Evolutionary conservation across 30 jellyfish, hydroid and myxozoan genomes (phyloP), one percentile per base, ranked within the genome.

Genomic region (Sanderia malayensis): DNA sequence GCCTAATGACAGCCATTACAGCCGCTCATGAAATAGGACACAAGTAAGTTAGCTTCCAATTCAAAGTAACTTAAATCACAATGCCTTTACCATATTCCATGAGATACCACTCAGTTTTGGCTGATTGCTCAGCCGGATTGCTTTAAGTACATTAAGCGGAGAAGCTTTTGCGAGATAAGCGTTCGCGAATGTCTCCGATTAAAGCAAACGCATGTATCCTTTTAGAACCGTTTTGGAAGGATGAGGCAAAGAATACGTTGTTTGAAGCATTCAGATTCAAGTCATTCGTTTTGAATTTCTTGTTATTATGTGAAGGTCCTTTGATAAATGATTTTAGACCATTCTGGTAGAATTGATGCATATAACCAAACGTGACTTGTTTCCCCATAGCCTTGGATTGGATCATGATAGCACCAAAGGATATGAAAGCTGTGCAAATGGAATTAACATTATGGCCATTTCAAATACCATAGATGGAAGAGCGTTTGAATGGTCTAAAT

Each of bases 21-120:
- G 81, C 67, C 22, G 84, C 97, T 32, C 97, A 88, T 30, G 97
- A 88, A 76, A 21, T 88, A 20, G 97, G 80, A 1, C 97, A 88
- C 92, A 81, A 81, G 97, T 88, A 63, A 65, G 95, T 25, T n/a
- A n/a, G n/a, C n/a, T n/a, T n/a, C n/a, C n/a, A n/a, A n/a, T n/a
- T n/a, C n/a, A n/a, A n/a, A 8, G 19, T 24, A 4, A 8, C 45
- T 68, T 41, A 6, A 6, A 15, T 41, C 15, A 6, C 8, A 41
- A 41, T 6, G 11, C 55, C 15, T 41, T 41, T 6, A 41, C 55
- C 8, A 15, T 6, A 15, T 41, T 15, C 15, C 55, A 15, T 6
- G 55, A 41, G 55, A 41, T 15, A 41, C 8, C 15, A 6, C 15
- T 24, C 18, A 24, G 18, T 19, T 49, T 49, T 49, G 55, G 15